Conservation (phyloP, 2,797 vertebrate genomes). For the Menidia menidia region DNA sequence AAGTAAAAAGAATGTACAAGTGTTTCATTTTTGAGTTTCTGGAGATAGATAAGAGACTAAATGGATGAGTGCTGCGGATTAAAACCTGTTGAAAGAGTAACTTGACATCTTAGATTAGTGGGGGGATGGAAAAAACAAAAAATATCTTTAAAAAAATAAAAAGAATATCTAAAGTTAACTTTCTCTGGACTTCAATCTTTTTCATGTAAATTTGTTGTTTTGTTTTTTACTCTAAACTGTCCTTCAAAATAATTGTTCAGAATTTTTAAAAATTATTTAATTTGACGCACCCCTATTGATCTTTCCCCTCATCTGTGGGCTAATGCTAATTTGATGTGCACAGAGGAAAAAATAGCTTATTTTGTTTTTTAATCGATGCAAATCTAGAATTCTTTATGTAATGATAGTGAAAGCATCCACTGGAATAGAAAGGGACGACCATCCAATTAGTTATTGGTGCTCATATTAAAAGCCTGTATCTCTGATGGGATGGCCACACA, state of each 20-base stretch:
- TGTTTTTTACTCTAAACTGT: slow-evolving; percentile 14
- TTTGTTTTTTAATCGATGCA: too few relatives aligned
- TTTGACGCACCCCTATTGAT: slow-evolving; percentile 53
- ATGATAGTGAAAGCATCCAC: too few relatives aligned
- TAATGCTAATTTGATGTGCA: too few relatives aligned
- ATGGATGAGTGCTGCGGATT: not conserved
- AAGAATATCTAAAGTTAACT: not conserved
- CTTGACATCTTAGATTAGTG: not conserved
- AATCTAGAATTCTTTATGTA: too few relatives aligned
- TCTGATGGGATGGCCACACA: too few relatives aligned
- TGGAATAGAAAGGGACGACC: too few relatives aligned
- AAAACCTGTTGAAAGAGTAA: not conserved
- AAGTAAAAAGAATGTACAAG: not conserved
- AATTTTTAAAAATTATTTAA: slow-evolving; percentile 33
- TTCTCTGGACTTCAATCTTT: not conserved
- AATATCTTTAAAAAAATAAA: not conserved
- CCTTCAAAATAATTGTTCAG: not conserved
- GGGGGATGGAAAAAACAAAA: too few relatives aligned
- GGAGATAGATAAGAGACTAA: not conserved
- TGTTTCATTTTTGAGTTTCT: not conserved
- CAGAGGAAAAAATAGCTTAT: too few relatives aligned
- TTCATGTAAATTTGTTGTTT: not conserved
- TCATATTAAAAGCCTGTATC: too few relatives aligned
- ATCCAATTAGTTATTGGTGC: too few relatives aligned
- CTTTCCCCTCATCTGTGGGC: slow-evolving; percentile 48